Conservation (phyloP, 2,113 vertebrate genomes). For the Charina bottae region DNA sequence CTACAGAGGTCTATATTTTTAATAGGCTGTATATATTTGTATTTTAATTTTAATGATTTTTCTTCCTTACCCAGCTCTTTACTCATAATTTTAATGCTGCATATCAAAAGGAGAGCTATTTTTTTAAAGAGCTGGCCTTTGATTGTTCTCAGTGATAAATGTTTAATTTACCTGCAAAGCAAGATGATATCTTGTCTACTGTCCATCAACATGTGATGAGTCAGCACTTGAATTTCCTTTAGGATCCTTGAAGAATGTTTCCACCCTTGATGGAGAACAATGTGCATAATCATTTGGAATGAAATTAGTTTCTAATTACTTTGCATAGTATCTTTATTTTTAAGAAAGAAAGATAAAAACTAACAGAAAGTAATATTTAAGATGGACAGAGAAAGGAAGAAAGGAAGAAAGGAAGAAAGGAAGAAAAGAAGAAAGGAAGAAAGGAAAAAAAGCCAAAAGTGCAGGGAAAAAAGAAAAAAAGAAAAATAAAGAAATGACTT, state of each 20-base stretch:
- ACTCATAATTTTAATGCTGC: background rate
- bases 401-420: too few species aligned
- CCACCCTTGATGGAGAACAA: conserved; percentile 39
- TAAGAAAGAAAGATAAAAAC: too few species aligned
- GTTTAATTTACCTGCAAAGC: background rate
- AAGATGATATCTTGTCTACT: background rate
- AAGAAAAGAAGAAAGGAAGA: too few species aligned
- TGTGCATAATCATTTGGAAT: conserved; percentile 21
- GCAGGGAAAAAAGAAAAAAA: too few species aligned
- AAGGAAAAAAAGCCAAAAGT: too few species aligned
- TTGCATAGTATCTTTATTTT: conserved; percentile 13
- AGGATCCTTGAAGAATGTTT: conserved; percentile 7
- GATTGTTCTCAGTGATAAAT: background rate
- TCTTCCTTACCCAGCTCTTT: background rate
- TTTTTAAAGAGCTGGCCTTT: background rate
- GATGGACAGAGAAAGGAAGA: too few species aligned
- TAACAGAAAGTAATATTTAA: too few species aligned
- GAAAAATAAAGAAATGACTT: too few species aligned
- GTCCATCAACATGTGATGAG: conserved; percentile 34
- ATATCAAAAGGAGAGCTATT: background rate
- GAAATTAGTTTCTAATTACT: conserved; percentile 36
- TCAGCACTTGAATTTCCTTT: conserved; percentile 17
- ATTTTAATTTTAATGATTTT: background rate
- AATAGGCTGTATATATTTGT: background rate
- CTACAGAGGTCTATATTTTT: background rate